These are phyloP conservation scores for Coranthus polyacanthus DNA, from an alignment of 2,797 vertebrate genomes.

Conservation along the genomic window DNA sequence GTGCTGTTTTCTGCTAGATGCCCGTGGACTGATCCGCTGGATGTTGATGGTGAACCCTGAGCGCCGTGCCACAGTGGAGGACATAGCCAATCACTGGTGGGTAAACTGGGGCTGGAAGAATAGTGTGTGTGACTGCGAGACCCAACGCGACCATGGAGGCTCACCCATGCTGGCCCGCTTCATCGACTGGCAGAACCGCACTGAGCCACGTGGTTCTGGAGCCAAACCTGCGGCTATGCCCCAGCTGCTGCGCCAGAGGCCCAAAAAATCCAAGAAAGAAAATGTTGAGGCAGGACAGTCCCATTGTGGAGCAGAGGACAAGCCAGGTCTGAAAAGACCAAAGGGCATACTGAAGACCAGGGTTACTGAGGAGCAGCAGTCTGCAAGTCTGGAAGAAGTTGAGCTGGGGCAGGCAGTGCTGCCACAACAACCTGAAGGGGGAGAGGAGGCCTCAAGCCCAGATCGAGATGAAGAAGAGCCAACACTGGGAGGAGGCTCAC, in stretches of 20 bases:
- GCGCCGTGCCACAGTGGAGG: constrained; percentile 95
- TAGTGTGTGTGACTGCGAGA: constrained; percentile 96
- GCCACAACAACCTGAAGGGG: constrained; percentile 77
- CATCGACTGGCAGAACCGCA: constrained; percentile 97
- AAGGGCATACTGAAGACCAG: constrained; percentile 97
- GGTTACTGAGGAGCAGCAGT: constrained; percentile 91
- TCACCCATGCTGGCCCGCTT: constrained; percentile 95
- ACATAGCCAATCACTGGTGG: constrained; percentile 99
- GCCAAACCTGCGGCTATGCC: constrained; percentile 84
- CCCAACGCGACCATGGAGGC: constrained; percentile 88
- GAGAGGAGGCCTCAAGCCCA: constrained; percentile 82
- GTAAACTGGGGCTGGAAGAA: constrained; percentile 99
- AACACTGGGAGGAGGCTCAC: constrained; percentile 79
- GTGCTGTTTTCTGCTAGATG: constrained; percentile 85
- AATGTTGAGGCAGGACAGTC: constrained; percentile 88
- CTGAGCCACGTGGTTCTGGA: constrained; percentile 88
- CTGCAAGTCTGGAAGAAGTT: constrained; percentile 88
- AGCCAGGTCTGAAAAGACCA: constrained; percentile 92
- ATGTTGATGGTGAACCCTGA: constrained; percentile 99
- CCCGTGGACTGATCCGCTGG: constrained; percentile 97
- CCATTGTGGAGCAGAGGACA: constrained; percentile 86
- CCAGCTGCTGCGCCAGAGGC: constrained; percentile 90
- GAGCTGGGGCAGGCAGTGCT: constrained; percentile 85
- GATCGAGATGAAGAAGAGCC: constrained; percentile 82
- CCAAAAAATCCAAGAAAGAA: constrained; percentile 97